Evolutionary conservation across 2,797 vertebrate species (phyloP), one percentile per base, ranked within the genome.

Genomic region (Rallus crepitans): DNA sequence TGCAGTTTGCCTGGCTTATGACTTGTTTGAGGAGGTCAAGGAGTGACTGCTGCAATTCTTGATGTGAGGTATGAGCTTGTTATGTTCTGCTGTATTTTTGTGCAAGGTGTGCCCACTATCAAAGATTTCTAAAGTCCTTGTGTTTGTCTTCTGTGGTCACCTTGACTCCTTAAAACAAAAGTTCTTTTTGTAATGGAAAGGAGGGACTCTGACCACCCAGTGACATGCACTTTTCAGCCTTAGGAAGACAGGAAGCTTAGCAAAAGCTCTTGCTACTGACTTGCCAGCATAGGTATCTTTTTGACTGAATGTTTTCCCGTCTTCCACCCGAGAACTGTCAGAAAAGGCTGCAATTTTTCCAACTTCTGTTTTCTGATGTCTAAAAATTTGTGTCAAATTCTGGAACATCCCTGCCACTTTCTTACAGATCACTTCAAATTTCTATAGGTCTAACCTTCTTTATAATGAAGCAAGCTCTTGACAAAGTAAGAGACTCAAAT

Each of bases 171-270:
- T 70, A 47, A 65, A 79, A 65, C 9, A 57, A 37, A 84, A 28
- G 8, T 35, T 72, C 19, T 45, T 40, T 3, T 33, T 79, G 10
- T 27, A 82, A 40, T 33, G 15, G 16, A 80, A 82, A 81, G 13
- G 19, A 60, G 12, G 5, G 10, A 10, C 37, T 63, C 35, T 65
- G 33, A 47, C 28, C 9, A 3, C 16, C 18, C 14, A 31, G n/a
- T 0, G 4, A 57, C 0, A 5, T 7, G 9, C 18, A 48, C 5
- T 39, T 57, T 27, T 86, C 48, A 31, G 57, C 7, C 24, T 31
- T 50, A n/a, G 13, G 72, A 77, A n/a, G 42, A 27, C 7, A n/a
- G 31, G n/a, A 75, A n/a, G 15, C 53, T 83, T 30, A 78, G 12
- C 7, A 73, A 93, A 80, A 82, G 6, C 40, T 47, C 7, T 25